phyloP scores from a whole-genome alignment of 2,888 invertebrate species.

The Xanthia icteritia region DNA sequence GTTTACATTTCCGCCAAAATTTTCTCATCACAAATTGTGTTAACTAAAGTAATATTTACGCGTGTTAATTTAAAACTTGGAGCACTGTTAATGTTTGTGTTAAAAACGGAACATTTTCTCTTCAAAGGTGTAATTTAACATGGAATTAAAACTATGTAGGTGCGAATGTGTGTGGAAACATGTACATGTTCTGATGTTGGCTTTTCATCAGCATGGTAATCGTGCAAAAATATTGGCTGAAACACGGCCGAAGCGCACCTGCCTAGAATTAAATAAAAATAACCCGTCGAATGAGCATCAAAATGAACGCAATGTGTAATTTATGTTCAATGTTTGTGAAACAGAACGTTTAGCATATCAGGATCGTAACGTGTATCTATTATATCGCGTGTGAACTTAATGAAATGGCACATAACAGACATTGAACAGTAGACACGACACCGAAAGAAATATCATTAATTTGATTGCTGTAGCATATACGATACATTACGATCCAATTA shows the following conservation, averaged over 20 bases:
- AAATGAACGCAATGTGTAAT: constrained; percentile 82
- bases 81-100: constrained; percentile 57
- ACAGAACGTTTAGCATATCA: constrained; percentile 78
- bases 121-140: constrained; percentile 77
- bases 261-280: constrained; percentile 90
- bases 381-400: constrained; percentile 60
- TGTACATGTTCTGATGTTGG: constrained; percentile 84
- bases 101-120: constrained; percentile 55
- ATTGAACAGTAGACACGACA: constrained; percentile 50
- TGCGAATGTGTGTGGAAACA: constrained; percentile 72
- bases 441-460: constrained; percentile 71
- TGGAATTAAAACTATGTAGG: constrained; percentile 79
- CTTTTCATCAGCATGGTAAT: constrained; percentile 90
- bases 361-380: constrained; percentile 61
- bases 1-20: constrained; percentile 62
- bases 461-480: constrained; percentile 73
- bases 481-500: constrained; percentile 82
- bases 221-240: constrained; percentile 88
- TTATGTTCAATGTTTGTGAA: constrained; percentile 81
- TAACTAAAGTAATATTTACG: constrained; percentile 61
- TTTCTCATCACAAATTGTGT: constrained; percentile 57
- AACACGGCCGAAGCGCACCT: constrained; percentile 83
- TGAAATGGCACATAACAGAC: constrained; percentile 54
- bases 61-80: constrained; percentile 56
- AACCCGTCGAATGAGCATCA: constrained; percentile 80